Evolutionary conservation across 2,113 vertebrate genomes (phyloP), one percentile per base, ranked within the genome.

Genomic region (Fulmarus glacialis): DNA sequence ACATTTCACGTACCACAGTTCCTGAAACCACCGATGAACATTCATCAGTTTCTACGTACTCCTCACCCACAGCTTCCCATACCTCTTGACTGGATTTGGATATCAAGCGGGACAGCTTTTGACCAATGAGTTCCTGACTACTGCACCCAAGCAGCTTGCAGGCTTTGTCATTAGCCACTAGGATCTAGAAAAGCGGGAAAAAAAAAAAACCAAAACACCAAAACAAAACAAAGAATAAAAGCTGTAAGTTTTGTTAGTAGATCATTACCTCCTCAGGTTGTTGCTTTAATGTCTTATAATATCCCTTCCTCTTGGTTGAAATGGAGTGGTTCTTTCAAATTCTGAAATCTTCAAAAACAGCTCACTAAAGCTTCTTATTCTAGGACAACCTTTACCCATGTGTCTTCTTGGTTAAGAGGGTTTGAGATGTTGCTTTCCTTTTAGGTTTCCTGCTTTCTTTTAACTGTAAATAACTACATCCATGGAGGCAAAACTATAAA

Each of bases 101-200:
- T 77, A 99, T 97, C 19, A 99, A 68, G 43, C 56, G 82, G 5
- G 98, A 98, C 60, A 99, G 97, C 72, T 98, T 98, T 96, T 98
- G 98, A 45, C 99, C 99, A 73, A 99, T 98, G 84, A 99, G 92
- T 22, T 99, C 98, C 29, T 97, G 85, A 64, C 97, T 94, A 27
- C 97, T 98, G 75, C 98, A 99, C 42, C 99, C 99, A 97, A 99
- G 98, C 66, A 99, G 96, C 67, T 97, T 98, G 97, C 98, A 99
- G 15, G 99, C 99, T 95, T 97, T 97, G 77, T 99, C 98, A 63
- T 99, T 99, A 82, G 98, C 99, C 82, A 99, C 98, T 34, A 99
- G 91, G 96, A 99, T 98, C 99, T 99, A 84, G 36, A 84, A 94
- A n/a, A 58, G 48, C 36, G 40, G 40, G n/a, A 29, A 71, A 74